Evolutionary conservation across 1,140 invertebrate genomes (phyloP), one percentile per base, ranked within the genome.

Genomic region (Grapholita molesta): DNA sequence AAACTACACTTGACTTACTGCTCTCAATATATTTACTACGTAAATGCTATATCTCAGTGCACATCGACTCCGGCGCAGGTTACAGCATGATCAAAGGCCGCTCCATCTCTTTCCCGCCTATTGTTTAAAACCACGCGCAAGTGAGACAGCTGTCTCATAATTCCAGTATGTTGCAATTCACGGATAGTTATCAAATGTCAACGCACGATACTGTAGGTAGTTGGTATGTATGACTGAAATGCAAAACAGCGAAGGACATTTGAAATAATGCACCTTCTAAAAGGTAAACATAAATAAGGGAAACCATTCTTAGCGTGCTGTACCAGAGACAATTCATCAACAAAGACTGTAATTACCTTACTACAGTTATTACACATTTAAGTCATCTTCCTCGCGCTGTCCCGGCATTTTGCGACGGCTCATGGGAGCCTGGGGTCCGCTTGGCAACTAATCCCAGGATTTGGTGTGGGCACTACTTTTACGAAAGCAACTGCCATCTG

Each of bases 121-220:
- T 18, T n/a, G 24, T 42, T 21, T 2, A 5, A 0, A n/a, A 33
- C 6, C 52, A 15, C 25, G 55, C 7, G 55, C 25, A 48, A 76
- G 69, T 35, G 65, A 68, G 74, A 74, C 64, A 24, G 55, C 55
- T 7, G 21, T 48, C 33, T 70, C 77, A 77, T 75, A 73, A 75
- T 77, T 76, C 15, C 30, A 32, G 6, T 23, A 38, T 65, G 30
- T 76, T 28, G 69, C 77, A 77, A 79, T 72, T 32, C 67, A 35
- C 70, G 71, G 69, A 72, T 77, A 74, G 65, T 64, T 73, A 77
- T 75, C 75, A 68, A 76, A 77, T 77, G 77, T 79, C 73, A 77
- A 75, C 66, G 72, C 70, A 71, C 68, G 69, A 67, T 71, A 28
- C 32, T 23, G 35, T 32, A 61, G 33, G 35, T 38, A 38, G 3